Evolutionary conservation across 2,797 vertebrate genomes (phyloP).

Genomic region (Scomberomorus guttatus): DNA sequence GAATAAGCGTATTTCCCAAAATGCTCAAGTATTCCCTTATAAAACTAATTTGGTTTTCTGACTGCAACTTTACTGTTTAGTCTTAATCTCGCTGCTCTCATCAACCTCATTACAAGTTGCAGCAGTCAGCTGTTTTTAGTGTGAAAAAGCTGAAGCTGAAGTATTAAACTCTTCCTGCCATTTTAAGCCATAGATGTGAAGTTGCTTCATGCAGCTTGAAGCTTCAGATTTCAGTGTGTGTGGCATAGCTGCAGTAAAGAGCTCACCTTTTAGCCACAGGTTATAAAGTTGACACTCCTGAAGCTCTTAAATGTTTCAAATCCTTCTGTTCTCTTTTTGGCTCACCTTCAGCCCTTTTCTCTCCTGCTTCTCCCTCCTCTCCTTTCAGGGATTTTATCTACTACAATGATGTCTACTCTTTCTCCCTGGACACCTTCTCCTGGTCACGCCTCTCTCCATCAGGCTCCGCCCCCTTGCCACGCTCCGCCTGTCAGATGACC

Average conservation of each 20-base stretch:
- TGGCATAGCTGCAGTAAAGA: too few relatives aligned
- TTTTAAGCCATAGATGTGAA: neutral
- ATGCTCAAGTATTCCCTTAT: too few relatives aligned
- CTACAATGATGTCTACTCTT: slow-evolving; percentile 92
- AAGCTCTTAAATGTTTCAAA: neutral
- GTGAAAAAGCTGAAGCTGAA: neutral
- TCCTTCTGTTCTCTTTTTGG: neutral
- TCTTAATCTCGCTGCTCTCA: too few relatives aligned
- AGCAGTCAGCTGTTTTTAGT: too few relatives aligned
- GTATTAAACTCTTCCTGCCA: neutral
- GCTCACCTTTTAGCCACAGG: neutral
- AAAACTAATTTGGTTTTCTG: too few relatives aligned
- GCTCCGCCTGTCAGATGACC: slow-evolving; percentile 93
- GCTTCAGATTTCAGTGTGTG: too few relatives aligned
- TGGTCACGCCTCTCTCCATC: slow-evolving; percentile 90
- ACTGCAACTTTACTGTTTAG: too few relatives aligned
- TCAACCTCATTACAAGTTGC: too few relatives aligned
- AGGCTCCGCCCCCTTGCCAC: slow-evolving; percentile 87
- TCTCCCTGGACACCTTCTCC: slow-evolving; percentile 92
- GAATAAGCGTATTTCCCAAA: too few relatives aligned
- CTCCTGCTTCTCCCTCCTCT: neutral
- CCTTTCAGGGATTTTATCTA: slow-evolving; percentile 94
- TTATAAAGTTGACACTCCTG: neutral
- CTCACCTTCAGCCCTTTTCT: neutral
- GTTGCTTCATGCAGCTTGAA: neutral